Evolutionary conservation across 1,140 invertebrate genomes (phyloP).

Genomic region (Hyposmocoma kahamanoa): DNA sequence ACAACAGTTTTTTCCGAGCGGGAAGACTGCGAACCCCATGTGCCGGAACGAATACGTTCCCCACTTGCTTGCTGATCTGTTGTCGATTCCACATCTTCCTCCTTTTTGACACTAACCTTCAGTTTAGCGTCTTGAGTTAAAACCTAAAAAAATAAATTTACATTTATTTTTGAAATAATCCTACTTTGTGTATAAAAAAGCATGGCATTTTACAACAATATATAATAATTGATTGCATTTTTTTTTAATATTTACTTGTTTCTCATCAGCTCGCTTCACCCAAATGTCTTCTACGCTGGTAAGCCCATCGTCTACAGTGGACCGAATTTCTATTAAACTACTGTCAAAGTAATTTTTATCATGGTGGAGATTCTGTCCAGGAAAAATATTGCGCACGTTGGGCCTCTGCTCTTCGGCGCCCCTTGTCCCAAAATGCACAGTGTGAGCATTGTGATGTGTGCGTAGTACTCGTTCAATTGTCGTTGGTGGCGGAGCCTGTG

Average conservation of each 20-base stretch:
- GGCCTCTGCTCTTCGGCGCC: slow-evolving; percentile 73
- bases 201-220: too few relatives aligned
- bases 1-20: slow-evolving; percentile 44
- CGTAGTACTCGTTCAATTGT: slow-evolving; percentile 68
- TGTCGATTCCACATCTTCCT: slow-evolving; percentile 7
- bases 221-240: too few relatives aligned
- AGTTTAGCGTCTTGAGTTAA: too few relatives aligned
- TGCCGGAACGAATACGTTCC: slow-evolving; percentile 67
- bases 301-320: slow-evolving; percentile 77
- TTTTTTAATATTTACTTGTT: slow-evolving; percentile 49
- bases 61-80: slow-evolving; percentile 1
- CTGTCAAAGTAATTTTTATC: slow-evolving; percentile 87
- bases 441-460: slow-evolving; percentile 75
- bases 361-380: slow-evolving; percentile 79
- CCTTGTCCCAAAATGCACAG: slow-evolving; percentile 77
- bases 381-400: slow-evolving; percentile 70
- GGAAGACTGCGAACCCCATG: slow-evolving; percentile 76
- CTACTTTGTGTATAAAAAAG: too few relatives aligned
- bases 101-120: too few relatives aligned
- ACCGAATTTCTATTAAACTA: slow-evolving; percentile 87
- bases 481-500: slow-evolving; percentile 29
- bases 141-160: slow-evolving; percentile 12
- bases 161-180: too few relatives aligned
- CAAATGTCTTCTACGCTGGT: slow-evolving; percentile 79
- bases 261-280: slow-evolving; percentile 76